Conservation (phyloP, 1,140 invertebrate species). For the Macrocentrus cingulum region DNA sequence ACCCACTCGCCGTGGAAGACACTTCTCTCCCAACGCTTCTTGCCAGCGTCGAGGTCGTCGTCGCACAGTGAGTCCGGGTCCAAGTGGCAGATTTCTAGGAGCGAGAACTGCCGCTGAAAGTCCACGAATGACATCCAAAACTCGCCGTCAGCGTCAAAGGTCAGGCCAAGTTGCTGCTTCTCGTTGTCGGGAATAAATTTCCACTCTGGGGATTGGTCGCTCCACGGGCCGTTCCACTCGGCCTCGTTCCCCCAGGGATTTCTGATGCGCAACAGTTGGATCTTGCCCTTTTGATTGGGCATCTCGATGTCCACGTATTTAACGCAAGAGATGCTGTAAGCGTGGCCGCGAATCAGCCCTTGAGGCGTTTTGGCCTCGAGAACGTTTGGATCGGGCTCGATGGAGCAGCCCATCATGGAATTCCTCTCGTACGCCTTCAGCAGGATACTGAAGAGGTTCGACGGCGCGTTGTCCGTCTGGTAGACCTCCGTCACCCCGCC, state of each 20-base stretch:
- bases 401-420: constrained; percentile 96
- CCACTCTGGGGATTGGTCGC: constrained; percentile 94
- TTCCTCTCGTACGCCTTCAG: constrained; percentile 89
- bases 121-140: constrained; percentile 96
- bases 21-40: constrained; percentile 91
- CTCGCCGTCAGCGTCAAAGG: constrained; percentile 94
- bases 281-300: constrained; percentile 76
- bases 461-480: constrained; percentile 80
- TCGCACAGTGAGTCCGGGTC: constrained; percentile 90
- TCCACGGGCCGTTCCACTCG: constrained; percentile 98
- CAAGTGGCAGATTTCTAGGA: constrained; percentile 94
- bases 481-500: constrained; percentile 97
- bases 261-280: constrained; percentile 83
- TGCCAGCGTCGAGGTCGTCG: constrained; percentile 69
- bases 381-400: constrained; percentile 87
- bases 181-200: constrained; percentile 85
- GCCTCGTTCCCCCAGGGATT: constrained; percentile 98
- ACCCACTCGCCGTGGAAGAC: constrained; percentile 96
- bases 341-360: constrained; percentile 94
- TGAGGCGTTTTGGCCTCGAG: constrained; percentile 86
- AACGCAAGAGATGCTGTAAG: constrained; percentile 91
- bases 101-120: constrained; percentile 73
- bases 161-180: constrained; percentile 86
- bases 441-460: constrained; percentile 90
- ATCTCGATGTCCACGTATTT: constrained; percentile 87